Evolutionary conservation across 2,113 vertebrate genomes (phyloP), one percentile per base, ranked within the genome.

Genomic region (Panurus biarmicus): DNA sequence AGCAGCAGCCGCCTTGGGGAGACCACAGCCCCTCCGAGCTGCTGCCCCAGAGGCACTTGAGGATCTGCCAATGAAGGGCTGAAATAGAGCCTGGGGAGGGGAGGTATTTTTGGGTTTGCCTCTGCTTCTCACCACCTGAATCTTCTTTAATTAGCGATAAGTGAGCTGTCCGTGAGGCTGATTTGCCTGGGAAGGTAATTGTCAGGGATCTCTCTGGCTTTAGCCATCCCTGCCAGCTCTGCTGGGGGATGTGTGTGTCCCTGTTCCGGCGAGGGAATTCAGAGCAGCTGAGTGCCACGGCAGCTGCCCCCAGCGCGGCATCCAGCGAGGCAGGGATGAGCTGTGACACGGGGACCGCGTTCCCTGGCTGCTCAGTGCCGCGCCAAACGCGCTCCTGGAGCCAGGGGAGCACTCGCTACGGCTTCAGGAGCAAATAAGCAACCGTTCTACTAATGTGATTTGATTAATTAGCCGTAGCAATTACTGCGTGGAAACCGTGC

Each of bases 61-160:
- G 47, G 14, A 38, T 7, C 1, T 38, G 20, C 7, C 29, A 16
- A 6, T 2, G 26, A 47, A 42, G 26, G 15, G 31, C 14, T 31
- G 8, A 7, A 21, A 22, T 0, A 3, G 14, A 35, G 5, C 24
- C 21, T 6, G 11, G 29, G 13, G 2, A 36, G 4, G 5, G 10
- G 9, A 38, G 9, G 4, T 4, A 2, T 0, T 28, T 61, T 26
- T 7, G 23, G 10, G 4, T 56, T 62, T 60, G 10, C 3, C 18
- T 20, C 14, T 70, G 8, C 33, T 54, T 50, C 25, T 66, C 23
- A 25, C 13, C 3, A 15, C 13, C 23, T 20, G 18, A 15, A n/a
- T 31, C 42, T 24, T 23, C 7, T 42, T 61, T 18, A 44, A 40
- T n/a, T 11, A 36, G 23, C 12, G 19, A 70, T 14, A 69, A 58